phyloP scores from a whole-genome alignment of 2,888 invertebrate genomes.

The Athalia cordata region DNA sequence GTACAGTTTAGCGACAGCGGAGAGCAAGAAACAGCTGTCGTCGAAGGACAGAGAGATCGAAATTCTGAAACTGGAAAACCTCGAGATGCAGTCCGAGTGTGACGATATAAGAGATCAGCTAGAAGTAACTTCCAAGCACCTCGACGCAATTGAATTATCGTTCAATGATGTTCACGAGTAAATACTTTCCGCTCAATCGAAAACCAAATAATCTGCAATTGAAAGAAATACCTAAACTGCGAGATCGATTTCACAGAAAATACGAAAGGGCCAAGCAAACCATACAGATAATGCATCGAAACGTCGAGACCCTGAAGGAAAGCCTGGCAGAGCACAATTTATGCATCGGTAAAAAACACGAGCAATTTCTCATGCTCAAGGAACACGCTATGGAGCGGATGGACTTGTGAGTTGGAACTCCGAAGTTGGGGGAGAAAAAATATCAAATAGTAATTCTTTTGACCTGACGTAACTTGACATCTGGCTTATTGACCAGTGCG shows the following conservation, averaged over 20 bases:
- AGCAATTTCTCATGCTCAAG: slow-evolving; percentile 48
- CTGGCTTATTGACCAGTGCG: slow-evolving; percentile 19
- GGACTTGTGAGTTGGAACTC: slow-evolving; percentile 44
- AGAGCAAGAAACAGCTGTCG: slow-evolving; percentile 45
- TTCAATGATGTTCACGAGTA: slow-evolving; percentile 46
- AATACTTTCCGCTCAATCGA: neutral
- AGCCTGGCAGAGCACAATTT: slow-evolving; percentile 46
- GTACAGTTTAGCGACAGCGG: slow-evolving; percentile 32
- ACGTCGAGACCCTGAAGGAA: slow-evolving; percentile 46
- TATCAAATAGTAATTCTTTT: neutral
- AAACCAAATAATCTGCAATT: neutral
- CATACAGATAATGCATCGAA: slow-evolving; percentile 44
- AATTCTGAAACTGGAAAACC: slow-evolving; percentile 37
- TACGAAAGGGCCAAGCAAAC: slow-evolving; percentile 48
- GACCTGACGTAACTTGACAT: too few relatives aligned
- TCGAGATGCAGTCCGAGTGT: slow-evolving; percentile 32
- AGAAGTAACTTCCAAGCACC: slow-evolving; percentile 43
- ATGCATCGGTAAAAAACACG: slow-evolving; percentile 47
- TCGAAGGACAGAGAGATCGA: slow-evolving; percentile 45
- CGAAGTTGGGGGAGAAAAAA: neutral
- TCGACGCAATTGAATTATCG: slow-evolving; percentile 31
- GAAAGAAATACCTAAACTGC: neutral
- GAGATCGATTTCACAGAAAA: slow-evolving; percentile 36
- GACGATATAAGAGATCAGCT: slow-evolving; percentile 37
- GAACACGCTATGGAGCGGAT: slow-evolving; percentile 50